Conservation (phyloP, 2,113 vertebrate species). For the Pelecanoides urinatrix region DNA sequence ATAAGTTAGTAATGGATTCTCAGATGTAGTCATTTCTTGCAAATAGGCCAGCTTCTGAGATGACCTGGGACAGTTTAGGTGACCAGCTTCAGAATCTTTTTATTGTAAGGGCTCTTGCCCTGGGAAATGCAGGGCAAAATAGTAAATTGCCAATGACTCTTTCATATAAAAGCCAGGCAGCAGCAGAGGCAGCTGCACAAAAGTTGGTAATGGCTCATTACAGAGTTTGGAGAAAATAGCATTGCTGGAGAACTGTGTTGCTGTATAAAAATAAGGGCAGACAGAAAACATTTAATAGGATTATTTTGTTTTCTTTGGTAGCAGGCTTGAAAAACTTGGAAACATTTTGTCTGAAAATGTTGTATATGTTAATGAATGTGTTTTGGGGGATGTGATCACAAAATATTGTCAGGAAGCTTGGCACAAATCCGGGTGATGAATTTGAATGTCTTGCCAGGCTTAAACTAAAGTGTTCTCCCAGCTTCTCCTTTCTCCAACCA, state of each 20-base stretch:
- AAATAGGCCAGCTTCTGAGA: not conserved
- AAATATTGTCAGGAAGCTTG: not conserved
- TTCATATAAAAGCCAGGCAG: not conserved
- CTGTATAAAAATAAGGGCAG: not conserved
- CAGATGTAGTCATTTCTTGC: not conserved
- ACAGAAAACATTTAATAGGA: not conserved
- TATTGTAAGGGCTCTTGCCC: not conserved
- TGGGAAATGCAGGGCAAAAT: not conserved
- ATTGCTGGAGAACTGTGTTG: not conserved
- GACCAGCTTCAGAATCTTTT: not conserved
- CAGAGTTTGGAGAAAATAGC: not conserved
- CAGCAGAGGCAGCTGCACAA: slow-evolving; percentile 5
- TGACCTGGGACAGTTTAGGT: not conserved
- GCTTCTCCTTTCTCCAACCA: not conserved
- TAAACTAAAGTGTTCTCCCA: not conserved
- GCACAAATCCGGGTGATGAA: not conserved
- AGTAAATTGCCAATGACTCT: slow-evolving; percentile 7
- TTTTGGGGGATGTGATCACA: not conserved
- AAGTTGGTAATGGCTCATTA: slow-evolving; percentile 13
- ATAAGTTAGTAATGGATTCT: not conserved
- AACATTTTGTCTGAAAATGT: not conserved
- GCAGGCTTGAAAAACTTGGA: not conserved
- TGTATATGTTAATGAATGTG: not conserved
- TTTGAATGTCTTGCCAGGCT: not conserved
- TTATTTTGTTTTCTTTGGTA: not conserved